These are phyloP conservation scores for Ericerus pela DNA, from an alignment of 1,140 invertebrate species.

Conservation along the genomic window DNA sequence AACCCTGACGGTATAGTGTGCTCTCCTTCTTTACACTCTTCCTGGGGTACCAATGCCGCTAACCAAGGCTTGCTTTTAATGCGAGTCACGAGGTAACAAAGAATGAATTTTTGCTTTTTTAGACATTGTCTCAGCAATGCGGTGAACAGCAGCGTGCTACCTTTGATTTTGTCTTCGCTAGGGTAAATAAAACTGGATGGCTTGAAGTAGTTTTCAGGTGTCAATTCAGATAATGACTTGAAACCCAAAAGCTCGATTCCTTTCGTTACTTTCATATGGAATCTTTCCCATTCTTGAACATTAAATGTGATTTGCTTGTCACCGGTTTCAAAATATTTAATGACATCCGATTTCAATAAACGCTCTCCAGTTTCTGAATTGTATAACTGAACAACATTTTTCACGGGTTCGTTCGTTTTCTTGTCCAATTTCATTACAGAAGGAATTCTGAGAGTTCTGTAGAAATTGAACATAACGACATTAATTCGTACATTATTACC, in stretches of 20 bases:
- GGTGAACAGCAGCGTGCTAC: not conserved
- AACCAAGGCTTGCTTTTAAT: constrained; percentile 6
- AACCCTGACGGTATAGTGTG: constrained; percentile 11
- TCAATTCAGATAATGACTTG: not conserved
- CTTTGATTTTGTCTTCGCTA: not conserved
- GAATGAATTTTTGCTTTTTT: constrained; percentile 11
- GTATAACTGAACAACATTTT: not conserved
- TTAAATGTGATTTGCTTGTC: not conserved
- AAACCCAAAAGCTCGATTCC: constrained; percentile 14
- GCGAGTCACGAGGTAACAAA: constrained; percentile 10
- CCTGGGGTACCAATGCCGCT: constrained; percentile 12
- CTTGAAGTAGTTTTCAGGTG: constrained; percentile 5
- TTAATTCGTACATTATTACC: constrained; percentile 1
- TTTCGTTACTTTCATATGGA: not conserved
- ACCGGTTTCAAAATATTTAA: constrained; percentile 1
- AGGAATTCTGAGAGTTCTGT: constrained; percentile 7
- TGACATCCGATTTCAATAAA: constrained; percentile 5
- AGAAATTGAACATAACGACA: constrained; percentile 13
- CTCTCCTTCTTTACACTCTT: not conserved
- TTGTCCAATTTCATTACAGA: constrained; percentile 13
- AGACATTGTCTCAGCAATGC: constrained; percentile 3
- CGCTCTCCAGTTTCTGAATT: constrained; percentile 1
- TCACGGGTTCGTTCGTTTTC: constrained; percentile 1
- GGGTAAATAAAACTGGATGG: constrained; percentile 3
- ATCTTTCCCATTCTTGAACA: not conserved